Evolutionary conservation across 2,113 vertebrate species (phyloP), one percentile per base, ranked within the genome.

Genomic region (Neolamprologus falcicula): DNA sequence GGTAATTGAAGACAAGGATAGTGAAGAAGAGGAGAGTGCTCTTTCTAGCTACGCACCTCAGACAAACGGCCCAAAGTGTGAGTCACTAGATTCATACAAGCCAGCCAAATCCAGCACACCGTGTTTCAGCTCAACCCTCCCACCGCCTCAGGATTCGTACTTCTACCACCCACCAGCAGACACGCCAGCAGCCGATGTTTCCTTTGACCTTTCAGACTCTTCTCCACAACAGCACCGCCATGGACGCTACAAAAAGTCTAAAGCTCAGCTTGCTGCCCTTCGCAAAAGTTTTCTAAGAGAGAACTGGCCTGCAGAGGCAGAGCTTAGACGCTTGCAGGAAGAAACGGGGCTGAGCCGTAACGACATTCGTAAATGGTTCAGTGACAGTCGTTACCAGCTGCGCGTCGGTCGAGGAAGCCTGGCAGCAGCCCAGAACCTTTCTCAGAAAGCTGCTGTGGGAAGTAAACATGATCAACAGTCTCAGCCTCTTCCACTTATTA

Each of bases 341-440:
- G 97, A 97, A 78, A 98, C 98, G 0, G 96, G 97, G 45, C 93
- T 98, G 92, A 96, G 82, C 61, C 96, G 96, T 26, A 97, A 97
- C 28, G 96, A 97, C 83, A 97, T 97, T 76, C 96, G 96, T 8
- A 97, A 97, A 92, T 97, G 96, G 96, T 97, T 97, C 91, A 97
- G 96, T 16, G 96, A 97, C 93, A 97, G 96, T 80, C 96, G 96
- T 13, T 97, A 97, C 93, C 96, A 97, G 93, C 92, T 97, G 10
- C 89, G 96, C 83, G 96, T 95, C 14, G 96, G 96, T 33, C 87
- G 96, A 53, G 96, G 96, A 35, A 93, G 92, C 79, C 84, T 94
- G 57, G 95, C 95, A 9, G 94, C 93, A 7, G 93, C 95, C 50
- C 95, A 94, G 83, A 90, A 28, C 87, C 85, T 89, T 87, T 92